Evolutionary conservation across 2,797 vertebrate species (phyloP).

Genomic region (Phyllotis vaccarum): DNA sequence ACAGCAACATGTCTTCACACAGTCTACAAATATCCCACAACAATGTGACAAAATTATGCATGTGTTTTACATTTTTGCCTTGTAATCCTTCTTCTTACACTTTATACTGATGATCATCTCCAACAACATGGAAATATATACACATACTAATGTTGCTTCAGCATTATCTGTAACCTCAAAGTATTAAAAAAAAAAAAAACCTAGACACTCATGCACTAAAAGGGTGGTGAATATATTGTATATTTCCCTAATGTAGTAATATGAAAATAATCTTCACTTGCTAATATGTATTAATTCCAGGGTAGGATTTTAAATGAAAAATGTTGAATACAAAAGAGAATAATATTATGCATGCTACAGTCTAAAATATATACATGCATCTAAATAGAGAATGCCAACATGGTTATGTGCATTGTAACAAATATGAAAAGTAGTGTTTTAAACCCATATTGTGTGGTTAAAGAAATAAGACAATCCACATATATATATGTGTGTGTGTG

Average conservation of each 20-base stretch:
- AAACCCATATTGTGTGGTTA: neutral
- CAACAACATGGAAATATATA: neutral
- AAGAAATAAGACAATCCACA: neutral
- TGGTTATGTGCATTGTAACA: neutral
- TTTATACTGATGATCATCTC: neutral
- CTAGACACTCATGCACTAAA: neutral
- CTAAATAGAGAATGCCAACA: neutral
- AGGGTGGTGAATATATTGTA: neutral
- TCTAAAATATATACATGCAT: neutral
- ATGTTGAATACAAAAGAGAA: neutral
- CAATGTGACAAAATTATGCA: neutral
- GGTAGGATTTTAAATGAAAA: conserved; percentile 7
- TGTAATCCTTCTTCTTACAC: neutral
- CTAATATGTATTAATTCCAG: neutral
- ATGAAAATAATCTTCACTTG: neutral
- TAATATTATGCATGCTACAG: neutral
- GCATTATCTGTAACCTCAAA: neutral
- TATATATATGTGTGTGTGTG: too few species aligned
- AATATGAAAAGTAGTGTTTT: neutral
- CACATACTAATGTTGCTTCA: neutral
- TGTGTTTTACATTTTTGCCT: neutral
- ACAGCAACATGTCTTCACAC: neutral
- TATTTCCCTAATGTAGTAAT: neutral
- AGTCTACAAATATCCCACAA: neutral
- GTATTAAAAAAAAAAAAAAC: too few species aligned